Conservation (phyloP, 2,888 invertebrate genomes). For the Chrysina gloriosa region DNA sequence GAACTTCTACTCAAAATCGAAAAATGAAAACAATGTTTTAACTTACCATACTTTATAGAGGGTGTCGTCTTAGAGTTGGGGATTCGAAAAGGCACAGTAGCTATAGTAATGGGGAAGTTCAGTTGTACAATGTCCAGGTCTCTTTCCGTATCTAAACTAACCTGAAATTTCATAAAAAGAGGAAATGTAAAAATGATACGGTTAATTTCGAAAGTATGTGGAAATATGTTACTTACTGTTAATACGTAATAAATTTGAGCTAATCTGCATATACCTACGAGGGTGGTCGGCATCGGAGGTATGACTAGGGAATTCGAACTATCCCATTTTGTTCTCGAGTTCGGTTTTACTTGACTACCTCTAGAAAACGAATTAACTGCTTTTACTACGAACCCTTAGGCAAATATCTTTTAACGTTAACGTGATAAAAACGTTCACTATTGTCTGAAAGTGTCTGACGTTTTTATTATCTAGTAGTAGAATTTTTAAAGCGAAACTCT, state of each 20-base stretch:
- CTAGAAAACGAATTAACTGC: slow-evolving; percentile 55
- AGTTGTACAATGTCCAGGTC: slow-evolving; percentile 78
- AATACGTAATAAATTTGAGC: slow-evolving; percentile 76
- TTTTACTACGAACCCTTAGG: neutral
- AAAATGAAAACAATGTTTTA: too few species aligned
- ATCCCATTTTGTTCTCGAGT: slow-evolving; percentile 74
- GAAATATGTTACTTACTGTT: slow-evolving; percentile 68
- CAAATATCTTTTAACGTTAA: neutral
- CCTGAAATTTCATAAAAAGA: slow-evolving; percentile 63
- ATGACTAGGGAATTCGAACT: slow-evolving; percentile 74
- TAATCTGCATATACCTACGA: slow-evolving; percentile 77
- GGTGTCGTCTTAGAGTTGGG: slow-evolving; percentile 73
- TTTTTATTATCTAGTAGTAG: too few species aligned
- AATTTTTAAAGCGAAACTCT: neutral
- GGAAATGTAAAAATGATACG: neutral
- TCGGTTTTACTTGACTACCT: slow-evolving; percentile 73
- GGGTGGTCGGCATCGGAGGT: slow-evolving; percentile 80
- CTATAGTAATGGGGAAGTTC: slow-evolving; percentile 80
- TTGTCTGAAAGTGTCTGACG: too few species aligned
- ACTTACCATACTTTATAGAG: slow-evolving; percentile 74
- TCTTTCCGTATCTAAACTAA: slow-evolving; percentile 76
- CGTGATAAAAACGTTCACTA: too few species aligned
- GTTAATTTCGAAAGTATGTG: neutral
- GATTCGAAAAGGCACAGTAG: slow-evolving; percentile 78
- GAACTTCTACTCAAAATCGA: too few species aligned